Evolutionary conservation across 2,113 vertebrate species (phyloP).

Genomic region (Rhynchomys soricoides): DNA sequence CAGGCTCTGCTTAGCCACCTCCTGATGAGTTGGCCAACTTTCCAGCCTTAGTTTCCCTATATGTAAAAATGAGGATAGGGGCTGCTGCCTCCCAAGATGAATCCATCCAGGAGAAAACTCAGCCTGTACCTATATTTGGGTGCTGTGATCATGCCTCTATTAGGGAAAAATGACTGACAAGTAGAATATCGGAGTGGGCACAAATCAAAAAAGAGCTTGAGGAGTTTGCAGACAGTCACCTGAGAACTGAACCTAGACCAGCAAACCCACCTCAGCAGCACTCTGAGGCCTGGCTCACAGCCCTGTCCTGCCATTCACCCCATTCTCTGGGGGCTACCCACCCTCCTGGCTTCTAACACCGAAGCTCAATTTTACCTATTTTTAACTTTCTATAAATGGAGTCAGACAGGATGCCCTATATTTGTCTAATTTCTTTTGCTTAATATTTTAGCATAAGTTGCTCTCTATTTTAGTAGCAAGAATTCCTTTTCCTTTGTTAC

Average conservation of each 20-base stretch:
- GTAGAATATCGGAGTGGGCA: background rate
- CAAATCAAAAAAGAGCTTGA: background rate
- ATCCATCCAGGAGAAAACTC: background rate
- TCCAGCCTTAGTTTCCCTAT: conserved; percentile 24
- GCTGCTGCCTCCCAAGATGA: background rate
- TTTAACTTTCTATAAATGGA: conserved; percentile 31
- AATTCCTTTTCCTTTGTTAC: background rate
- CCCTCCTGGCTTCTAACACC: background rate
- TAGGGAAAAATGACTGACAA: background rate
- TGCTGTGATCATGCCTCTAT: background rate
- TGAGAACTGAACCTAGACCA: background rate
- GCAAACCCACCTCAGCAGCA: background rate
- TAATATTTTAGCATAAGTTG: background rate
- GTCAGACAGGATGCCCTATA: background rate
- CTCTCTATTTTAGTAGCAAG: background rate
- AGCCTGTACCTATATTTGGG: accelerated
- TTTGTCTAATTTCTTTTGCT: conserved; percentile 8
- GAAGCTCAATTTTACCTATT: background rate
- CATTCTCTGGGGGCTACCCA: accelerated
- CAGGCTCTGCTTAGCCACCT: background rate
- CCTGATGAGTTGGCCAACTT: background rate
- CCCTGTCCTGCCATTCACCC: background rate
- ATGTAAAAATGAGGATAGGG: background rate
- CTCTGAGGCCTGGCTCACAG: background rate
- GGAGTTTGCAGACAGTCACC: background rate